phyloP scores from a whole-genome alignment of 2,888 invertebrate genomes.

The Phyto melanocephala region DNA sequence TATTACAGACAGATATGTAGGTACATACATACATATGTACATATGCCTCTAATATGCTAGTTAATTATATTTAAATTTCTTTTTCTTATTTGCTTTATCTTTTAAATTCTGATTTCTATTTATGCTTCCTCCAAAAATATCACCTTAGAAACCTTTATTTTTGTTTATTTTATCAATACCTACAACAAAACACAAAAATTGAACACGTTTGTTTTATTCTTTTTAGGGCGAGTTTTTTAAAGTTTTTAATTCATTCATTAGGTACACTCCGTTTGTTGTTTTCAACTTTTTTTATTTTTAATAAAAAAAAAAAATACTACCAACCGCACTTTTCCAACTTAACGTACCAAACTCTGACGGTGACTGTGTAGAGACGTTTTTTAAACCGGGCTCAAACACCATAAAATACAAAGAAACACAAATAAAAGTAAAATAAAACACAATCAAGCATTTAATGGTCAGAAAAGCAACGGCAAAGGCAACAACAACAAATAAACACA shows the following conservation, averaged over 20 bases:
- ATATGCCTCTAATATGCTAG: too few species aligned
- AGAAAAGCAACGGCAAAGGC: slow-evolving; percentile 51
- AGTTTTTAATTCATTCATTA: slow-evolving; percentile 8
- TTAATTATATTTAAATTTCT: too few species aligned
- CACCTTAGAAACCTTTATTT: slow-evolving; percentile 54
- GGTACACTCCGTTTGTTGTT: slow-evolving; percentile 3
- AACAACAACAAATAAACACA: slow-evolving; percentile 27
- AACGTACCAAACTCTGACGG: slow-evolving; percentile 67
- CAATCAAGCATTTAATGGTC: slow-evolving; percentile 13
- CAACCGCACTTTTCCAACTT: slow-evolving; percentile 64
- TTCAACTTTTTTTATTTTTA: neutral
- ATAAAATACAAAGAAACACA: neutral
- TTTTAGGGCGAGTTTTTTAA: neutral
- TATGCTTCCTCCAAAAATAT: slow-evolving; percentile 11
- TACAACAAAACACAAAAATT: neutral
- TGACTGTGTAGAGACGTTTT: slow-evolving; percentile 58
- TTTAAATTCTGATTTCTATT: slow-evolving; percentile 23
- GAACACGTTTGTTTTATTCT: slow-evolving; percentile 39
- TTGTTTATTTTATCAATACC: slow-evolving; percentile 48
- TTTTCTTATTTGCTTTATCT: neutral
- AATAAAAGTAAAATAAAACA: neutral
- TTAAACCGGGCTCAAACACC: slow-evolving; percentile 66
- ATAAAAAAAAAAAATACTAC: neutral
- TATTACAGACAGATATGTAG: too few species aligned
- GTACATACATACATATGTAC: too few species aligned